A percentile compares a stretch with the other conserved stretches of the same genome.
These are phyloP conservation scores for Cotesia vestalis DNA, from an alignment of 1,140 invertebrate species.

Conservation along the genomic window DNA sequence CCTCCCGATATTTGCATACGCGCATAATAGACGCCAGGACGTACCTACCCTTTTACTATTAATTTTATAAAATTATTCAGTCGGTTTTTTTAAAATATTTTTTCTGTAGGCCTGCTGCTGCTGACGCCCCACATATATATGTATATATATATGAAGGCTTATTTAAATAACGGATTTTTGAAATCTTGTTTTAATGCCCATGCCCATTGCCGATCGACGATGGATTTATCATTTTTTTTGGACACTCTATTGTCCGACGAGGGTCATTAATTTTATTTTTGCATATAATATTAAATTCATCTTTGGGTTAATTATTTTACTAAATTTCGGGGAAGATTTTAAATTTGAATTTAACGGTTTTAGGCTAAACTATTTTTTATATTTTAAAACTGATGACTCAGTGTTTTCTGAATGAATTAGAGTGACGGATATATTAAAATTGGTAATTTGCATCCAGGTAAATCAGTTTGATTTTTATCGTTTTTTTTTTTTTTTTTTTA, in stretches of 20 bases:
- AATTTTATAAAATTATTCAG: constrained; percentile 67
- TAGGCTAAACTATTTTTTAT: too few species aligned
- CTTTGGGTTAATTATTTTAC: too few species aligned
- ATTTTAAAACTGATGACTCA: too few species aligned
- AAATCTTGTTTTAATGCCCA: constrained; percentile 61
- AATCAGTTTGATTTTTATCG: too few species aligned
- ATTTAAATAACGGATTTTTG: constrained; percentile 68
- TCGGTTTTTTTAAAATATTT: constrained; percentile 34
- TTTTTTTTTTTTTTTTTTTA: too few species aligned
- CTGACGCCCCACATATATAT: constrained; percentile 16
- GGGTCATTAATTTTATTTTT: too few species aligned
- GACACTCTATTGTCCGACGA: not conserved
- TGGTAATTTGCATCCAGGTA: too few species aligned
- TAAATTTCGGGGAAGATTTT: too few species aligned
- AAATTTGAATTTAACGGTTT: too few species aligned
- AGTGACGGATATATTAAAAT: too few species aligned
- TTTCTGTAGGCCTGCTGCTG: constrained; percentile 36
- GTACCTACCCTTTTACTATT: constrained; percentile 65
- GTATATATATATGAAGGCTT: constrained; percentile 38
- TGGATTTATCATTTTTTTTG: constrained; percentile 9
- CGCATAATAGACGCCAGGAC: constrained; percentile 58
- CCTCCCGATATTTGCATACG: constrained; percentile 61
- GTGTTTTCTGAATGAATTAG: too few species aligned
- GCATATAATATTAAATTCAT: too few species aligned
- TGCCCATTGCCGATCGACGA: constrained; percentile 1